These are phyloP conservation scores for Apodemia mormo DNA, from an alignment of 2,888 invertebrate species.

Conservation along the genomic window DNA sequence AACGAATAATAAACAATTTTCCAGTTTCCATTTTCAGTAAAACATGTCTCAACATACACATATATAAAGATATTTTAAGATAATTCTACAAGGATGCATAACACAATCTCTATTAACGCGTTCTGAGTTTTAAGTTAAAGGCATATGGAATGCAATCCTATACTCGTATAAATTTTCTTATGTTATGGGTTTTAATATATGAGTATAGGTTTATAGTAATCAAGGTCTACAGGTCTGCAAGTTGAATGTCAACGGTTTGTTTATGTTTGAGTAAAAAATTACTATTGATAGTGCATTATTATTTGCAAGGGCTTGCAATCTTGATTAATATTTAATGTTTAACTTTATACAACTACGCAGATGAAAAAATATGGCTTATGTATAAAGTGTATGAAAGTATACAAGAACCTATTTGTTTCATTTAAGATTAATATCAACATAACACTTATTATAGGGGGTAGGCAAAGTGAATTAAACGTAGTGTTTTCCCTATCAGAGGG, in stretches of 20 bases:
- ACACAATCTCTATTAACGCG: background rate
- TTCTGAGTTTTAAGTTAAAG: conserved; percentile 9
- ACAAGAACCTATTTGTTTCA: too few relatives aligned
- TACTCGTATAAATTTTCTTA: conserved; percentile 34
- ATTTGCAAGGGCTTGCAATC: background rate
- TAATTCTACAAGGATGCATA: conserved; percentile 25
- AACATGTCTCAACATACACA: conserved; percentile 54
- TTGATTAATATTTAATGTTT: background rate
- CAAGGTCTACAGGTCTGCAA: conserved; percentile 72
- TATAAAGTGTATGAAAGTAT: too few relatives aligned
- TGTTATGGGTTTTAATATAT: conserved; percentile 39
- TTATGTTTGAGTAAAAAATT: conserved; percentile 55
- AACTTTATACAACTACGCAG: background rate
- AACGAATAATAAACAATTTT: conserved; percentile 58
- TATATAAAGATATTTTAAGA: conserved; percentile 23
- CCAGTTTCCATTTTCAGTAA: conserved; percentile 80
- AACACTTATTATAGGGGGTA: too few relatives aligned
- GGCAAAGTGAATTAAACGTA: too few relatives aligned
- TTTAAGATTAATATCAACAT: too few relatives aligned
- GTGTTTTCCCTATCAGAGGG: too few relatives aligned
- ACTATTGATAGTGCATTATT: conserved; percentile 42
- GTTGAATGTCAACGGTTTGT: conserved; percentile 75
- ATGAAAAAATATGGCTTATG: background rate
- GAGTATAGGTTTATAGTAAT: conserved; percentile 55
- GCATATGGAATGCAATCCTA: conserved; percentile 42